phyloP scores from a whole-genome alignment of 2,113 vertebrate genomes.

The Oriolus oriolus region DNA sequence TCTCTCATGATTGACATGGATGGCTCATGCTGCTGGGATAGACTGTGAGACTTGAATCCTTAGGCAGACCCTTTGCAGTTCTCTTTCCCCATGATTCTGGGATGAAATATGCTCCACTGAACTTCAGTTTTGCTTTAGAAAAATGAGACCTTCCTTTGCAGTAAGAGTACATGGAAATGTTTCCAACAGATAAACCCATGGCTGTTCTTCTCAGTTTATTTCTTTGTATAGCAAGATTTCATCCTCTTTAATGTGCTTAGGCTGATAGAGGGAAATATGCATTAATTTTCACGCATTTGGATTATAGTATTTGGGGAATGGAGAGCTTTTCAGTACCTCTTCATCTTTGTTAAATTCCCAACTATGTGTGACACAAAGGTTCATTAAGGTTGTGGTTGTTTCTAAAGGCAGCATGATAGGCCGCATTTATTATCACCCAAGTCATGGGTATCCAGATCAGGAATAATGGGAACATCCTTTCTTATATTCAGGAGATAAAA shows the following conservation, averaged over 20 bases:
- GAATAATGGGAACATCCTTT: neutral
- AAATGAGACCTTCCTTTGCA: neutral
- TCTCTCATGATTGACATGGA: neutral
- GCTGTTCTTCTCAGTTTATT: neutral
- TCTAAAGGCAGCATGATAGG: neutral
- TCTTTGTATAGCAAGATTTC: neutral
- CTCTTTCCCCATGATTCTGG: neutral
- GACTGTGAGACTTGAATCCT: neutral
- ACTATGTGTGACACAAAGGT: neutral
- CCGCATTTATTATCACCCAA: neutral
- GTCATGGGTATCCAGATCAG: neutral
- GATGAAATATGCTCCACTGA: neutral
- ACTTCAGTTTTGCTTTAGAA: neutral
- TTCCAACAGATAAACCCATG: neutral
- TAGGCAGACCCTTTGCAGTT: neutral
- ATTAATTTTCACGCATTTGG: neutral
- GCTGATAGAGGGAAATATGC: neutral
- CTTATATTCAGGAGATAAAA: neutral
- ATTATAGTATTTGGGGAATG: neutral
- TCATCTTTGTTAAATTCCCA: neutral
- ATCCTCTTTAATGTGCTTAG: neutral
- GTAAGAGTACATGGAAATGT: neutral
- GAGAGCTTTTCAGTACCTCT: neutral
- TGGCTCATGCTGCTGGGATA: neutral
- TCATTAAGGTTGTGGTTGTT: neutral